Percentiles rank a stretch among this genome's conserved stretches.
phyloP scores from a whole-genome alignment of 2,797 vertebrate species.

The Synanceia verrucosa region DNA sequence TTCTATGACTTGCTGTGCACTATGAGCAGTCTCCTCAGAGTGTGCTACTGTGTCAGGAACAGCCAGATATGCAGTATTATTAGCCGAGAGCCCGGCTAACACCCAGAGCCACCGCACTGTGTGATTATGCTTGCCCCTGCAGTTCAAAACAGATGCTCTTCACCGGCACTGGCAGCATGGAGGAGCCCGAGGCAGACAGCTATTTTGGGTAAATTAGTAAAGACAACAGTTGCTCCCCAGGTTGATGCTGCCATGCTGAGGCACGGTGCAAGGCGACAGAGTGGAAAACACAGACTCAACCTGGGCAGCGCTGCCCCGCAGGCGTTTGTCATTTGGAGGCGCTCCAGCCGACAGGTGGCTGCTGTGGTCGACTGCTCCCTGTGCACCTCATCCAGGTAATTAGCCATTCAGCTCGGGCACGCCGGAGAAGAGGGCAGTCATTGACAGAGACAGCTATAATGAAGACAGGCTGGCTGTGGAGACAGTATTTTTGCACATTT shows the following conservation, averaged over 20 bases:
- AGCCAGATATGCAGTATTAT: constrained; percentile 56
- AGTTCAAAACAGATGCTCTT: constrained; percentile 79
- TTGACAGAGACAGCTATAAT: constrained; percentile 58
- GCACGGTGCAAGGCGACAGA: constrained; percentile 71
- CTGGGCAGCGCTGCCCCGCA: constrained; percentile 62
- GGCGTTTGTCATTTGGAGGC: constrained; percentile 77
- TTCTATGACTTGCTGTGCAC: not conserved
- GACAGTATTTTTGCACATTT: constrained; percentile 39
- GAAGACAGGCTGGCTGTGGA: constrained; percentile 53
- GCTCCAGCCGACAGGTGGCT: constrained; percentile 76
- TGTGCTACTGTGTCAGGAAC: constrained; percentile 51
- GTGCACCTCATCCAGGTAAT: constrained; percentile 70
- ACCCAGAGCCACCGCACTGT: constrained; percentile 46
- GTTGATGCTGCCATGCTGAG: constrained; percentile 73
- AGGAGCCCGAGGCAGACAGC: constrained; percentile 63
- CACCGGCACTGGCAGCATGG: constrained; percentile 63
- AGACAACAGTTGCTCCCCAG: constrained; percentile 79
- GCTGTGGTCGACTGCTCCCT: constrained; percentile 62
- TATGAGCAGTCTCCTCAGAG: constrained; percentile 18
- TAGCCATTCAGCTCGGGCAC: constrained; percentile 69
- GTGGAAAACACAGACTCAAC: constrained; percentile 75
- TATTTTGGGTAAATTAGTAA: constrained; percentile 82
- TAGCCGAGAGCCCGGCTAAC: constrained; percentile 47
- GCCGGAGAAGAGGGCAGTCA: constrained; percentile 49
- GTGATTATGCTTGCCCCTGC: constrained; percentile 72